Conservation (phyloP, 2,797 vertebrate genomes). For the Esox masquinongy region DNA sequence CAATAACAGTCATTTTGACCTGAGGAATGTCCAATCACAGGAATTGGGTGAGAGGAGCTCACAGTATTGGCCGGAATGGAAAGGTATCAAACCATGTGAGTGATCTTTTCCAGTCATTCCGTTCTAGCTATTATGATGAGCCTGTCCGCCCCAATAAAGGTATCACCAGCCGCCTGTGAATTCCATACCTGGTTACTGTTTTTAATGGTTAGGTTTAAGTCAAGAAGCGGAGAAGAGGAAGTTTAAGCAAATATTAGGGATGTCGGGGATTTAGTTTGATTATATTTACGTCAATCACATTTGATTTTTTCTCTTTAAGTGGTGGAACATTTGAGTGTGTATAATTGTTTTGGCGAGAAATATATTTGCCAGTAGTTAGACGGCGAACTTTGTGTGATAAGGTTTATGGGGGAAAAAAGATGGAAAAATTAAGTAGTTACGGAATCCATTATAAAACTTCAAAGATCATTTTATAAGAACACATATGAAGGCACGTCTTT, state of each 20-base stretch:
- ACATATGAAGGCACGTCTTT: neutral
- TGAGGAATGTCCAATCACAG: neutral
- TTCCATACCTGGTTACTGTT: neutral
- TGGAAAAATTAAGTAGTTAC: neutral
- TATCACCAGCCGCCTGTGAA: too few species aligned
- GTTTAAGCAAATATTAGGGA: conserved; percentile 15
- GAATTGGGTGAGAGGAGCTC: too few species aligned
- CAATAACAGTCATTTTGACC: conserved; percentile 20
- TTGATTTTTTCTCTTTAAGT: neutral
- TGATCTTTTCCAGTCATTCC: too few species aligned
- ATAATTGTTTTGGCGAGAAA: neutral
- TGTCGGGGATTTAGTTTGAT: neutral
- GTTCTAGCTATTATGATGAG: too few species aligned
- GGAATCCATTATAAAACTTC: neutral
- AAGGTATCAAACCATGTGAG: too few species aligned
- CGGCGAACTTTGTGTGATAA: too few species aligned
- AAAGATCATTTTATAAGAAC: too few species aligned
- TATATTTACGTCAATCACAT: conserved; percentile 5
- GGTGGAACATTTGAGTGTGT: neutral
- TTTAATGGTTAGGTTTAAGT: neutral
- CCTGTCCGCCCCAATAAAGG: too few species aligned
- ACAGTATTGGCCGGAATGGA: too few species aligned
- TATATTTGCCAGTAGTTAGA: neutral
- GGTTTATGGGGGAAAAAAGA: too few species aligned
- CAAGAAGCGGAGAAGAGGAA: neutral